Conservation (phyloP, 2,797 vertebrate species). For the Danio kyathit region DNA sequence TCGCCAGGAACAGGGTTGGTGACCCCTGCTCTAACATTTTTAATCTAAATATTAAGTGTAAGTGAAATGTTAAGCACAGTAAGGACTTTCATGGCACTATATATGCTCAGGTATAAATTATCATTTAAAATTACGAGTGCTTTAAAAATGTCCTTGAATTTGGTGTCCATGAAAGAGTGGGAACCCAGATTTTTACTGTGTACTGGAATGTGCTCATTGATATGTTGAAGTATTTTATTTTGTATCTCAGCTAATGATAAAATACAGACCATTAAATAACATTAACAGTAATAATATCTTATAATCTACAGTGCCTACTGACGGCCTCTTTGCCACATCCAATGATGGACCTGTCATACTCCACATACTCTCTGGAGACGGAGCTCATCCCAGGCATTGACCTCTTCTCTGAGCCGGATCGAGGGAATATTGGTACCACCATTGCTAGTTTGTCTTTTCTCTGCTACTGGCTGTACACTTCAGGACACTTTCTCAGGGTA, state of each 20-base stretch:
- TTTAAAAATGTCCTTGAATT: no score
- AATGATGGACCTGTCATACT: slow-evolving; percentile 82
- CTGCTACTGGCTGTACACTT: slow-evolving; percentile 86
- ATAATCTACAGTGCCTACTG: slow-evolving; percentile 84
- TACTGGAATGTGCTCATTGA: not conserved
- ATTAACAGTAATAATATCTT: not conserved
- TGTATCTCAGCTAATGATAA: not conserved
- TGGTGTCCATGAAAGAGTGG: no score
- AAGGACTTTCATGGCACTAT: no score
- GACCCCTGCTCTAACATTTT: no score
- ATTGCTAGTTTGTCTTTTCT: slow-evolving; percentile 86
- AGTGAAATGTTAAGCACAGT: no score
- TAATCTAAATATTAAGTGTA: no score
- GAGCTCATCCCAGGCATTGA: slow-evolving; percentile 89
- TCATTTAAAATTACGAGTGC: no score
- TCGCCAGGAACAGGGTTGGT: no score
- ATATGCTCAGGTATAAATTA: no score
- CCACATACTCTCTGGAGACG: slow-evolving; percentile 77
- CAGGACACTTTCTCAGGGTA: slow-evolving; percentile 87
- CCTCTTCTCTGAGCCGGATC: slow-evolving; percentile 86
- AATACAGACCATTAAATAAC: not conserved
- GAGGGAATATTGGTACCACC: slow-evolving; percentile 79
- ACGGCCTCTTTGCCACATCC: slow-evolving; percentile 87
- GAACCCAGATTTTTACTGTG: no score
- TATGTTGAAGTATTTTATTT: not conserved